phyloP scores from a whole-genome alignment of 2,888 invertebrate species.

The Plebejus argus region DNA sequence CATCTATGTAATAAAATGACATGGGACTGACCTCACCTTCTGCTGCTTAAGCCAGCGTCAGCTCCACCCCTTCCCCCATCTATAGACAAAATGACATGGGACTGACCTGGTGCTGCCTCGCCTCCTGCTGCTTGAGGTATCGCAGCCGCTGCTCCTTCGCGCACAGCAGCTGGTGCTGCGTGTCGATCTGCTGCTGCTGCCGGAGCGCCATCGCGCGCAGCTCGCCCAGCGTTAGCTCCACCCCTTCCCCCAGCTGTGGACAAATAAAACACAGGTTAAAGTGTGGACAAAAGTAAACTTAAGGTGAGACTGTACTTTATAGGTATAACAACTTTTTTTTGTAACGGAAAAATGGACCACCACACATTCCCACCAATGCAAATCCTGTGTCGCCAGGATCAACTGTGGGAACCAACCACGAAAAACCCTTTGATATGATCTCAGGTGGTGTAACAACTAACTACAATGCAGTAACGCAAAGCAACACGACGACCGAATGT shows the following conservation, averaged over 20 bases:
- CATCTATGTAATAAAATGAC: slow-evolving; percentile 83
- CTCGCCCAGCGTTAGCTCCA: slow-evolving; percentile 95
- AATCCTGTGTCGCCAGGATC: no score
- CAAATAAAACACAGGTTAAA: slow-evolving; percentile 51
- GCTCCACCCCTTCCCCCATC: slow-evolving; percentile 95
- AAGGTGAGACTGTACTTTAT: no score
- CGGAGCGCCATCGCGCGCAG: slow-evolving; percentile 98
- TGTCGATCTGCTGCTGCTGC: slow-evolving; percentile 98
- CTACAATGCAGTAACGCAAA: no score
- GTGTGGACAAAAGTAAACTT: no score
- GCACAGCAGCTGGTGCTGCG: slow-evolving; percentile 94
- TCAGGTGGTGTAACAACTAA: no score
- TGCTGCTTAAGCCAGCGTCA: slow-evolving; percentile 96
- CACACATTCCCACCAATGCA: no score
- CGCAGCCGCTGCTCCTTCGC: slow-evolving; percentile 96
- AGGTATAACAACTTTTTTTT: no score
- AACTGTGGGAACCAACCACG: no score
- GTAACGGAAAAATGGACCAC: no score
- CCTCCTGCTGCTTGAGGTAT: slow-evolving; percentile 96
- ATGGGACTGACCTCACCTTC: slow-evolving; percentile 81
- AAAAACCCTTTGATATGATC: no score
- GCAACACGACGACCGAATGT: no score
- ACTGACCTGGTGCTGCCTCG: slow-evolving; percentile 83
- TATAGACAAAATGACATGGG: slow-evolving; percentile 66
- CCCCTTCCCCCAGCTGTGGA: slow-evolving; percentile 92